Base-by-base conservation (phyloP, 1,140 invertebrate species). In the Pseudomyrmex concolor region DNA sequence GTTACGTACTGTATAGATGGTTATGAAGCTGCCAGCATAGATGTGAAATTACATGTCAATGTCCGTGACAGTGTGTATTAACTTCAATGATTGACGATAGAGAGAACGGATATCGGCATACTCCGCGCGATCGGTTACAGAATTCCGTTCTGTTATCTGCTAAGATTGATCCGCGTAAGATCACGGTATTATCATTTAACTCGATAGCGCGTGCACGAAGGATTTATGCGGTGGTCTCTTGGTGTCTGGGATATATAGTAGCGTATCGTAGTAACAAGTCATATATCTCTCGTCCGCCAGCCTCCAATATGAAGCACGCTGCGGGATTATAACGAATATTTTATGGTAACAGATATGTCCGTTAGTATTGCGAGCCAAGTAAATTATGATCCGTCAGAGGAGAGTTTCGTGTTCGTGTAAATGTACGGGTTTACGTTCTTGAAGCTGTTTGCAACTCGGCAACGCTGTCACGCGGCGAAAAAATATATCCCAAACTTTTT, bases 31-130 rank as follows among this genome's bases (percentile, higher is more conserved):
- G 67, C 60, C 86, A 55, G 62, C 60, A 55, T 67, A 62, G 77
- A 88, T 88, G 72, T 74, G 86, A 88, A 87, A 88, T 88, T 85
- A 87, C 83, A 85, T 63, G 86, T 88, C 86, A 88, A 87, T 88
- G 86, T 85, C 86, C 74, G 59, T n/a, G 72, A 19, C 43, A 19
- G 83, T 54, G 67, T 62, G 71, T 88, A 88, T 88, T 87, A 88
- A 78, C 77, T 84, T 85, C 71, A 54, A 80, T 88, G 86, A 88
- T 88, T 88, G 86, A 88, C 86, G 86, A 88, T 45, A 87, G 77
- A n/a, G n/a, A 7, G 34, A 34, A 12, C 50, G 74, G 71, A 81
- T 83, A 77, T 73, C 51, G 60, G 34, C 55, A 60, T 45, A 17
- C 66, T 73, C 34, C 5, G 34, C 34, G 68, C 45, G 74, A 88